phyloP scores from a whole-genome alignment of 2,888 invertebrate species.

The Tetranychus truncatus region DNA sequence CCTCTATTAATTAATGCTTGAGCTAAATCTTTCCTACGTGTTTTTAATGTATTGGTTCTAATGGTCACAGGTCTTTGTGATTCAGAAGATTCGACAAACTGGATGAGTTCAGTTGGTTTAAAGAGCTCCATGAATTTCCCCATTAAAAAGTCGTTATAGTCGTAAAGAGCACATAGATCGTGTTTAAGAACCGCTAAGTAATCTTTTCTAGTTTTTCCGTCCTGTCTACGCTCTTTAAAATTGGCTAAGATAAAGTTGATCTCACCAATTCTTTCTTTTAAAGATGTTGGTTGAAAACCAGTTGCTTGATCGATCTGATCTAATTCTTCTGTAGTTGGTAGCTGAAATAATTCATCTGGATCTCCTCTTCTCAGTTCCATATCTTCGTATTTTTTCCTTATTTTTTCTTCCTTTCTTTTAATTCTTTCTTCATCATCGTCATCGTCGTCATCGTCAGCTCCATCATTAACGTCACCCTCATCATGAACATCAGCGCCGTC shows the following conservation, averaged over 20 bases:
- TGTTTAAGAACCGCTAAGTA: conserved; percentile 57
- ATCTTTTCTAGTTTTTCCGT: conserved; percentile 51
- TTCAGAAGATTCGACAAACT: conserved; percentile 91
- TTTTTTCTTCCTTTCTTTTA: neutral
- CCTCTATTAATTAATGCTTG: conserved; percentile 87
- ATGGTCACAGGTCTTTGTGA: conserved; percentile 83
- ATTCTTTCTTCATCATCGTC: neutral
- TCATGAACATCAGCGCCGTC: too few relatives aligned
- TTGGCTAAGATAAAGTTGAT: conserved; percentile 54
- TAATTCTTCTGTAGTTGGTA: neutral
- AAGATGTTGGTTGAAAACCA: neutral
- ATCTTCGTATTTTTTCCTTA: neutral
- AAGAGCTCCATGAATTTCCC: conserved; percentile 74
- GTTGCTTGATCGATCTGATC: neutral
- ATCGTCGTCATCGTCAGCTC: too few relatives aligned
- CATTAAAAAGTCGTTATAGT: conserved; percentile 91
- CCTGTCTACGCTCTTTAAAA: conserved; percentile 40
- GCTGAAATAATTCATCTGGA: conserved; percentile 30
- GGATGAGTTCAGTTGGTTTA: conserved; percentile 61
- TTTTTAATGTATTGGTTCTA: conserved; percentile 79
- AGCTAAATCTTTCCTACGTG: conserved; percentile 68
- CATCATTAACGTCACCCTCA: too few relatives aligned
- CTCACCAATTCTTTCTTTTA: conserved; percentile 76
- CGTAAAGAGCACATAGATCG: conserved; percentile 82
- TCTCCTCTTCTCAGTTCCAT: conserved; percentile 29